Percentiles rank a stretch among this genome's conserved stretches.
Conservation (phyloP, 1,140 invertebrate species). For the Sinonovacula constricta region DNA sequence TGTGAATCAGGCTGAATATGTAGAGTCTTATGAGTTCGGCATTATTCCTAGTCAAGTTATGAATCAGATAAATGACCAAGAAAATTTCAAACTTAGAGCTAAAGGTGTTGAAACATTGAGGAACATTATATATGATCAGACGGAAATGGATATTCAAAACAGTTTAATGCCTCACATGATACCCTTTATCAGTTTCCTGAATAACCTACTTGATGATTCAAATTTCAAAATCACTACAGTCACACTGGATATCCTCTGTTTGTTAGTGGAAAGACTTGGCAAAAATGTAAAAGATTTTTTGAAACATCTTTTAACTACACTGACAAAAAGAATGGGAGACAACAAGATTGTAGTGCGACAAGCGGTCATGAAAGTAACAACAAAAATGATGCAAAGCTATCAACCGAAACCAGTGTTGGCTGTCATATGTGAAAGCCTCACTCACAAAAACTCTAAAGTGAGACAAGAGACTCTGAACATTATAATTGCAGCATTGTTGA, state of each 20-base stretch:
- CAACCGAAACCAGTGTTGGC: constrained; percentile 82
- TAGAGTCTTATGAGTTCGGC: constrained; percentile 74
- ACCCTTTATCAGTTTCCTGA: constrained; percentile 83
- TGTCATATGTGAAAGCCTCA: constrained; percentile 83
- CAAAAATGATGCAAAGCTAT: constrained; percentile 84
- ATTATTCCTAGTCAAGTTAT: constrained; percentile 77
- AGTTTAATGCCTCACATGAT: constrained; percentile 82
- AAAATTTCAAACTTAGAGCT: constrained; percentile 74
- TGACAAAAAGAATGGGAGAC: constrained; percentile 82
- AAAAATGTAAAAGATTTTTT: constrained; percentile 74
- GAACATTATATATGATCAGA: constrained; percentile 67
- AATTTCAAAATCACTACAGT: constrained; percentile 83
- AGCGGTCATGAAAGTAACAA: constrained; percentile 81
- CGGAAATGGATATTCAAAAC: constrained; percentile 63
- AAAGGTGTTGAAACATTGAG: constrained; percentile 77
- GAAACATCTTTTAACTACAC: constrained; percentile 76
- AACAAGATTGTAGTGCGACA: constrained; percentile 80
- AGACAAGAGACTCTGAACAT: constrained; percentile 88
- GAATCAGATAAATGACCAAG: constrained; percentile 75
- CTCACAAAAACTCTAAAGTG: constrained; percentile 84
- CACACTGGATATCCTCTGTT: constrained; percentile 81
- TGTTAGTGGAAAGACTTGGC: constrained; percentile 76
- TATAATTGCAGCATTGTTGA: constrained; percentile 86
- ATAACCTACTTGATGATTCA: constrained; percentile 81
- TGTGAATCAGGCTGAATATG: constrained; percentile 57